Evolutionary conservation across 2,113 vertebrate genomes (phyloP), one percentile per base, ranked within the genome.

Genomic region (Cygnus buccinator): DNA sequence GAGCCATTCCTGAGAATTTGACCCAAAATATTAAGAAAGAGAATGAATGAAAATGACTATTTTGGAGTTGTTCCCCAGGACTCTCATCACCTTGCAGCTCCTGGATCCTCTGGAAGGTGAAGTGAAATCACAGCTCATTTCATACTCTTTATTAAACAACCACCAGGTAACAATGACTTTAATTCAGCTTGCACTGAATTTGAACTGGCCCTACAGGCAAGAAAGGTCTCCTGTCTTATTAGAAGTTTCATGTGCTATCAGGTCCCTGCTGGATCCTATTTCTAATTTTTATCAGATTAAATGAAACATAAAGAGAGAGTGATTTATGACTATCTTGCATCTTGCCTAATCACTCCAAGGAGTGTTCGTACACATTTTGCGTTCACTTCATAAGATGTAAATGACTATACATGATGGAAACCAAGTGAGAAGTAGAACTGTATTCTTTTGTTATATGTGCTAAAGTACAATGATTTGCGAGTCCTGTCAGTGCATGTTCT

Each of bases 211-310:
- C 77, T 94, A 48, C 35, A 94, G 91, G 84, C 62, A 93, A 87
- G 62, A 84, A 90, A 90, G 58, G 41, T 94, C 77, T 66, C 89
- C 58, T 94, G 86, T 58, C 89, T 89, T 93, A 93, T 94, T 87
- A 94, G 55, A 89, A 91, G 71, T 95, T 94, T 91, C 84, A 83
- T 46, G 70, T 92, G 87, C 48, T 84, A 93, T 89, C 80, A 91
- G 62, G 84, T 87, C 89, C 62, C 87, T 73, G 89, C n/a, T 83
- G 78, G 78, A 94, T 92, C 33, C 63, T 66, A 63, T 87, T 93
- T 83, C 87, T 92, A 95, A 89, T 94, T 96, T 96, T 94, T 96
- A 94, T 91, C 94, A 91, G 84, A 85, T 26, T 76, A 83, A 96
- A 91, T 72, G 73, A 94, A 95, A 96, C 54, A 78, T 50, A 92